A percentile compares a stretch with the other conserved stretches of the same genome.
Evolutionary conservation across 2,113 vertebrate species (phyloP).

Genomic region (Thalassarche chlororhynchos): DNA sequence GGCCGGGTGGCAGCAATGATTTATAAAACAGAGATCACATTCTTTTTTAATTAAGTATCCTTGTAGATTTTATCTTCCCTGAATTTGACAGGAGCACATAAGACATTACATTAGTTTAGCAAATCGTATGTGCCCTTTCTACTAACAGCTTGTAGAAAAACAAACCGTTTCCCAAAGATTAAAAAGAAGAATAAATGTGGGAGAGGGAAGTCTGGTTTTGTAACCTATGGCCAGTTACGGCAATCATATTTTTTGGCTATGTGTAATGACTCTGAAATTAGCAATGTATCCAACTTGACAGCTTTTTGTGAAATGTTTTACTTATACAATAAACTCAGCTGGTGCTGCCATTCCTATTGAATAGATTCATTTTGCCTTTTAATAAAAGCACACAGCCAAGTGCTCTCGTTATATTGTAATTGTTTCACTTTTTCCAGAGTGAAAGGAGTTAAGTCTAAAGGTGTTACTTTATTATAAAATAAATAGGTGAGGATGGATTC

Average conservation of each 20-base stretch:
- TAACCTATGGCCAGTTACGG: not conserved
- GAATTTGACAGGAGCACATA: not conserved
- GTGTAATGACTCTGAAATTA: not conserved
- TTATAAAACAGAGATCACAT: not conserved
- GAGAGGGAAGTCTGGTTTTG: not conserved
- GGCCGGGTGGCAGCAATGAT: constrained; percentile 12
- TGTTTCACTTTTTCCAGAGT: not conserved
- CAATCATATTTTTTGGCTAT: not conserved
- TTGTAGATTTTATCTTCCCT: constrained; percentile 51
- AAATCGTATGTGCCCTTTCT: not conserved
- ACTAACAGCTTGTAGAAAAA: not conserved
- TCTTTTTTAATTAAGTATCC: constrained; percentile 24
- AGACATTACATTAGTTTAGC: not conserved
- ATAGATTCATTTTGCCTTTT: not conserved
- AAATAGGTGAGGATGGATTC: not conserved
- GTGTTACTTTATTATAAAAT: not conserved
- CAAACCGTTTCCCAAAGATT: not conserved
- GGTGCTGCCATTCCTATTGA: not conserved
- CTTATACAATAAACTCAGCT: not conserved
- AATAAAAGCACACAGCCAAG: not conserved
- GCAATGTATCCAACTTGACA: not conserved
- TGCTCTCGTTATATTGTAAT: not conserved
- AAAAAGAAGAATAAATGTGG: not conserved
- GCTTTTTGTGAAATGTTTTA: not conserved
- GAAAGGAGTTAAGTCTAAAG: not conserved